These are phyloP conservation scores for Eupithecia subumbrata DNA, from an alignment of 2,888 invertebrate species.

Conservation along the genomic window DNA sequence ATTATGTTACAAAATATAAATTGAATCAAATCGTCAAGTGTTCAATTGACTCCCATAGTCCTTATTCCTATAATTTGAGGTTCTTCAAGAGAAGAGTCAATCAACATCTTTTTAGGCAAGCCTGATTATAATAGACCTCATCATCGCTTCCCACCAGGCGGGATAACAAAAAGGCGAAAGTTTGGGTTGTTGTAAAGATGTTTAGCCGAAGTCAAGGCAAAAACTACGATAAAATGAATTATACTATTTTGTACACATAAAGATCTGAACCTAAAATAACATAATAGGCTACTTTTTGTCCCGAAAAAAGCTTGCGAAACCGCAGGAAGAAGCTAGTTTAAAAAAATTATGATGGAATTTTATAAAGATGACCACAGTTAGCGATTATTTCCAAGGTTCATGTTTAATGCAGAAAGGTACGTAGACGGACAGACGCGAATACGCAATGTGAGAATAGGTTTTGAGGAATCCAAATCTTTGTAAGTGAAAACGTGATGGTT, in stretches of 20 bases:
- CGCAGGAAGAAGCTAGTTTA: no score
- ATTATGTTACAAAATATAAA: neutral
- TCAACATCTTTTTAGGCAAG: no score
- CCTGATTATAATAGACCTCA: no score
- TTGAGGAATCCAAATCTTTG: constrained; percentile 33
- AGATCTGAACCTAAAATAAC: no score
- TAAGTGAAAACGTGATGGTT: constrained; percentile 36
- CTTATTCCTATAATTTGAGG: neutral
- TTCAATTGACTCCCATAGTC: neutral
- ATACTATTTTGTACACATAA: no score
- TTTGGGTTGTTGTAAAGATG: no score
- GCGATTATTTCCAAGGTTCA: constrained; percentile 49
- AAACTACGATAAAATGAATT: no score
- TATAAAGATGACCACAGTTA: constrained; percentile 27
- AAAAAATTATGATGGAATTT: neutral
- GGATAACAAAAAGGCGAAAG: no score
- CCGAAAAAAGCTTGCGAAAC: no score
- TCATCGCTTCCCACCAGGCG: no score
- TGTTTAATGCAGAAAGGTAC: constrained; percentile 44
- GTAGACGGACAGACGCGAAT: constrained; percentile 42
- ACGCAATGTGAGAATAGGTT: constrained; percentile 40
- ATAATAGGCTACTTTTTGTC: no score
- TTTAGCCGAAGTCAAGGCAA: no score
- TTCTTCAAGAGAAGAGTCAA: neutral
- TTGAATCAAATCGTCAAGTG: neutral